Evolutionary conservation across 1,140 invertebrate genomes (phyloP), one percentile per base, ranked within the genome.

Genomic region (Lordiphosa clarofinis): DNA sequence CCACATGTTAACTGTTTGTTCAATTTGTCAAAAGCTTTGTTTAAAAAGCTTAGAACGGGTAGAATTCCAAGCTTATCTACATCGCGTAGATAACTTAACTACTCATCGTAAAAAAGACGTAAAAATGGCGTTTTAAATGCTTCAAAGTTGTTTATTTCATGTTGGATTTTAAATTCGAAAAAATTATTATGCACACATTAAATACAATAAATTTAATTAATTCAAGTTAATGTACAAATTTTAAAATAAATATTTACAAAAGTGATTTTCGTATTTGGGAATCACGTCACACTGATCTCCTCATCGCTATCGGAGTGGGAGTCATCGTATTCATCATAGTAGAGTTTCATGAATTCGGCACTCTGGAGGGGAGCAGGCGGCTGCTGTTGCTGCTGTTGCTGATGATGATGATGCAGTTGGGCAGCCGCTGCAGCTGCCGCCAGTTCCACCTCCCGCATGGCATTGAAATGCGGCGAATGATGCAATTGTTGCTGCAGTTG

Each of bases 221-320:
- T 33, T 54, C 57, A 28, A 65, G 56, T 78, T 59, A 71, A 71
- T 66, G 33, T 82, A 82, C 78, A 84, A 84, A 70, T 70, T 78
- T 62, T 69, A 73, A 60, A 40, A 44, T 35, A 46, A 52, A 58
- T 84, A 84, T 84, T 63, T 84, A 84, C 78, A 84, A 59, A 33
- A 42, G 44, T 54, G 21, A 33, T 15, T 19, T 40, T 38, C 31
- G 37, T 5, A 64, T 48, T 44, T 55, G 56, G 66, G 15, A 71
- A 87, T 95, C 94, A 95, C 91, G 94, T 95, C 87, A 95, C 94
- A 81, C 94, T 94, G 63, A 95, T 95, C 88, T 95, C 94, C 74
- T 95, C 94, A 71, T 95, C 94, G 53, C 93, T 93, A 19, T 94
- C 94, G 72, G 94, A 94, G 37, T 93, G 93, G 53, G 90, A 92